Conservation (phyloP, 2,888 invertebrate species). For the Scaptodrosophila latifasciaeformis region DNA sequence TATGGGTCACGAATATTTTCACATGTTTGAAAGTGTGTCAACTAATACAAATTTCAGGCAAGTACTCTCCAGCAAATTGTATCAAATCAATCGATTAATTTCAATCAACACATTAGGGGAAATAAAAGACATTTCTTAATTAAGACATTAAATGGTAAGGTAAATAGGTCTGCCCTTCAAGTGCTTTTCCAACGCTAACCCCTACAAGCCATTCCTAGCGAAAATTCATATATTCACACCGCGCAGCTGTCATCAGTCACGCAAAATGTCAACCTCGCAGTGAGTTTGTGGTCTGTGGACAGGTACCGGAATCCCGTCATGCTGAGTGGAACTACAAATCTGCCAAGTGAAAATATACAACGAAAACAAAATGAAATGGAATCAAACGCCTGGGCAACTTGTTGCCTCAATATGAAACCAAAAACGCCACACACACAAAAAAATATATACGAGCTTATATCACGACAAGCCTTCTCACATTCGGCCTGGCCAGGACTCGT, state of each 20-base stretch:
- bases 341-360: conserved; percentile 37
- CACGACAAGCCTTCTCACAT: too few relatives aligned
- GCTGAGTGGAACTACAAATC: too few relatives aligned
- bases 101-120: background rate
- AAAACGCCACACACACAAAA: too few relatives aligned
- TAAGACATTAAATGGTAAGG: conserved; percentile 49
- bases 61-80: too few relatives aligned
- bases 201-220: conserved; percentile 11
- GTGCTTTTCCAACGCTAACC: background rate
- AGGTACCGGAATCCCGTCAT: too few relatives aligned
- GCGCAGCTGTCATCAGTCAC: conserved; percentile 68
- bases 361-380: conserved; percentile 50
- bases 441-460: too few relatives aligned
- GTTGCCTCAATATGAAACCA: conserved; percentile 31
- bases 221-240: conserved; percentile 63
- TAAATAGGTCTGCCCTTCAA: conserved; percentile 50
- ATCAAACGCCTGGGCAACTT: conserved; percentile 54
- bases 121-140: conserved; percentile 42
- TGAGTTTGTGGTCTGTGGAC: background rate
- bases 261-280: conserved; percentile 58
- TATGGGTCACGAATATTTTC: too few relatives aligned
- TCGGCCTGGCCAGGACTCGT: too few relatives aligned
- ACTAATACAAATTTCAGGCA: too few relatives aligned
- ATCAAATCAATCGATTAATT: conserved; percentile 44
- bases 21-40: too few relatives aligned